Conservation (phyloP, 1,140 invertebrate genomes). For the Cataglyphis hispanica region DNA sequence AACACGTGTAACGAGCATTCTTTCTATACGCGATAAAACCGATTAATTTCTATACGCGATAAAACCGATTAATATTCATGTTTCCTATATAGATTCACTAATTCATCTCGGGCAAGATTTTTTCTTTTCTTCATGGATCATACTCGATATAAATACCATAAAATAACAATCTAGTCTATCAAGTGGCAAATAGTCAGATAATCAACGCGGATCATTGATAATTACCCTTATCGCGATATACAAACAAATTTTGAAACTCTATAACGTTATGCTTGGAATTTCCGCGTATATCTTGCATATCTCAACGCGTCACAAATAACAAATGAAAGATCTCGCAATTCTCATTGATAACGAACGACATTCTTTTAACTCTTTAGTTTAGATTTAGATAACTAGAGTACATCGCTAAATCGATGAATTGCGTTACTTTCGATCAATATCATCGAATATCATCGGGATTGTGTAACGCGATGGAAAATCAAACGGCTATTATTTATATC, state of each 20-base stretch:
- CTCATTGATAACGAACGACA: too few species aligned
- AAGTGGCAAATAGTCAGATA: neutral
- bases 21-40: neutral
- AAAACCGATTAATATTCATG: neutral
- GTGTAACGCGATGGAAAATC: neutral
- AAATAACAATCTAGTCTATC: conserved; percentile 19
- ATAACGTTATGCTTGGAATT: conserved; percentile 10
- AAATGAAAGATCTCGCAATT: too few species aligned
- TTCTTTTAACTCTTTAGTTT: neutral
- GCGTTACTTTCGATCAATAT: neutral
- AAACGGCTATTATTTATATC: neutral
- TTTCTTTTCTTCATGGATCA: neutral
- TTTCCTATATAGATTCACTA: neutral
- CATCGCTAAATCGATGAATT: neutral
- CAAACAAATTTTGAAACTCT: conserved; percentile 32
- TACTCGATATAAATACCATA: neutral
- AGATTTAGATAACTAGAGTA: neutral
- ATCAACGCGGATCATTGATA: neutral
- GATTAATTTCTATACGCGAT: neutral
- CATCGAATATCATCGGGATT: neutral
- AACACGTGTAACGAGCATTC: neutral
- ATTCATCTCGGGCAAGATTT: neutral
- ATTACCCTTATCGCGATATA: neutral
- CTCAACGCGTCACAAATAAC: neutral
- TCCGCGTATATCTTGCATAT: neutral